Evolutionary conservation across 2,888 invertebrate species (phyloP).

Genomic region (Pecten maximus): DNA sequence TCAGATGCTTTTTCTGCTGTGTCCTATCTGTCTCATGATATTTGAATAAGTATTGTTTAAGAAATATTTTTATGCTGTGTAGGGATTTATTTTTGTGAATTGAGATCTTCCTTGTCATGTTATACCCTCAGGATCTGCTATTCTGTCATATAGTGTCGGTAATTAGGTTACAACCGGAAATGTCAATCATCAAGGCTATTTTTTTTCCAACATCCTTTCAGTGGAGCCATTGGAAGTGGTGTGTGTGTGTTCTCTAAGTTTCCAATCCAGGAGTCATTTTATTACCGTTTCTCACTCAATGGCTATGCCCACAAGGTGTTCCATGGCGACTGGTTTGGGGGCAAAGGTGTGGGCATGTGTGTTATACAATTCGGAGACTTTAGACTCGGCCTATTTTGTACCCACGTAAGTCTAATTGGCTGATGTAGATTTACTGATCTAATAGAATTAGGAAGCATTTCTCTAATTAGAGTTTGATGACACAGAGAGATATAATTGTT

Average conservation of each 20-base stretch:
- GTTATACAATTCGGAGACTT: slow-evolving; percentile 83
- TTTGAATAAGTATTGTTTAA: too few species aligned
- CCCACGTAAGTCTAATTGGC: slow-evolving; percentile 89
- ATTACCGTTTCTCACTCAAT: slow-evolving; percentile 97
- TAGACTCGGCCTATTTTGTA: slow-evolving; percentile 92
- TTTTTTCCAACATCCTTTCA: slow-evolving; percentile 85
- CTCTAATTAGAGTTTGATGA: too few species aligned
- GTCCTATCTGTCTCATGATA: too few species aligned
- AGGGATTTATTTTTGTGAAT: not conserved
- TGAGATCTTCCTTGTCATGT: not conserved
- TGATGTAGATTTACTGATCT: not conserved
- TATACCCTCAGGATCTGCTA: not conserved
- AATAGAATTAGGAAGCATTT: too few species aligned
- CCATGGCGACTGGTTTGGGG: slow-evolving; percentile 99
- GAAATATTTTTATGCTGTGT: not conserved
- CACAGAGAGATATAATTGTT: too few species aligned
- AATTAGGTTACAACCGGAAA: not conserved
- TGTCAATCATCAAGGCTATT: slow-evolving; percentile 65
- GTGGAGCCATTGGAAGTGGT: slow-evolving; percentile 81
- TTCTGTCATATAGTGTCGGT: not conserved
- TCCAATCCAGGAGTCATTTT: slow-evolving; percentile 89
- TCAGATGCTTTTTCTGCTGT: too few species aligned
- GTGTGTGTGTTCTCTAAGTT: slow-evolving; percentile 81
- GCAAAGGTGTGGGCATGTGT: slow-evolving; percentile 88
- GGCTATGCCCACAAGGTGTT: slow-evolving; percentile 97